Conservation (phyloP, 2,113 vertebrate genomes). For the Rynchops niger region DNA sequence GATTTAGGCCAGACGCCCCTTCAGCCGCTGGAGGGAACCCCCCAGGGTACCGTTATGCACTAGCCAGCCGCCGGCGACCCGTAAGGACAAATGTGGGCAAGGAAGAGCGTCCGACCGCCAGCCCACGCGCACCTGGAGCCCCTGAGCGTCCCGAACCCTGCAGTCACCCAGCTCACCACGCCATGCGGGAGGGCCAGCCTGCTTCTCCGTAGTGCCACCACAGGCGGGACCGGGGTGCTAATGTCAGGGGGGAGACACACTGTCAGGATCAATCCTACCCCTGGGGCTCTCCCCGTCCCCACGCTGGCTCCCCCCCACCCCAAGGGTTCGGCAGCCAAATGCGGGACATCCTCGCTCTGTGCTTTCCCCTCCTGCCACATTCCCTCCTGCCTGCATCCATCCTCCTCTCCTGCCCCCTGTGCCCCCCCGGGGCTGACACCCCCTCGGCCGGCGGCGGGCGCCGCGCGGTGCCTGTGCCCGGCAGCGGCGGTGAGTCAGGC, state of each 20-base stretch:
- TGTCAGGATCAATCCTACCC: fast-evolving
- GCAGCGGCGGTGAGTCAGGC: not conserved
- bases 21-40: not conserved
- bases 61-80: not conserved
- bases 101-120: not conserved
- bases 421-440: not conserved
- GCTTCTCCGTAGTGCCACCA: not conserved
- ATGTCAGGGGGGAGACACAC: fast-evolving
- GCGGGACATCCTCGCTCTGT: fast-evolving
- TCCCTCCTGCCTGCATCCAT: fast-evolving
- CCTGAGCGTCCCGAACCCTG: fast-evolving
- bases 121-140: not conserved
- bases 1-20: not conserved
- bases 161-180: fast-evolving
- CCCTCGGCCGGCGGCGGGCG: not conserved
- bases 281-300: fast-evolving
- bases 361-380: not conserved
- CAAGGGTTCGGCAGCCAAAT: not conserved
- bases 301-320: fast-evolving
- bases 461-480: not conserved
- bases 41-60: fast-evolving
- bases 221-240: fast-evolving
- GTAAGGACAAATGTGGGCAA: not conserved
- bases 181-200: fast-evolving
- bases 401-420: not conserved